phyloP scores from a whole-genome alignment of 2,888 invertebrate genomes.

The Apomyelois bistriatella region DNA sequence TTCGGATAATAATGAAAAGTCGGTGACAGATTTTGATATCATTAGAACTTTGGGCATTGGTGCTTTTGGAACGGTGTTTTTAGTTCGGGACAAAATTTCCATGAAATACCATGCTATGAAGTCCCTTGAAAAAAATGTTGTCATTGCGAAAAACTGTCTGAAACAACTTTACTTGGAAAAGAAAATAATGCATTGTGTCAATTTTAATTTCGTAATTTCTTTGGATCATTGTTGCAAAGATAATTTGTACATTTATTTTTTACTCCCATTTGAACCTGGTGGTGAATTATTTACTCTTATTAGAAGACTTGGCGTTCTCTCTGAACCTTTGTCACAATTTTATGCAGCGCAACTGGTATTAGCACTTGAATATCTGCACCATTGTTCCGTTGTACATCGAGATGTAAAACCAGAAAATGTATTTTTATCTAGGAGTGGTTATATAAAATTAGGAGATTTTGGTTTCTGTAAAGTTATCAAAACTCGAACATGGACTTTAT shows the following conservation, averaged over 20 bases:
- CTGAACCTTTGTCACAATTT: slow-evolving; percentile 88
- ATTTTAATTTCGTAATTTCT: slow-evolving; percentile 91
- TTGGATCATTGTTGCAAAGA: slow-evolving; percentile 91
- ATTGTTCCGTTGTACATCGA: slow-evolving; percentile 90
- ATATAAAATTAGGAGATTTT: slow-evolving; percentile 92
- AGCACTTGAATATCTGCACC: slow-evolving; percentile 93
- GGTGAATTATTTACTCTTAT: slow-evolving; percentile 90
- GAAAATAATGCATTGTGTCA: slow-evolving; percentile 88
- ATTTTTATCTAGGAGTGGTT: slow-evolving; percentile 86
- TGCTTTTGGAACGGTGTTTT: slow-evolving; percentile 91
- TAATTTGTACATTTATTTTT: slow-evolving; percentile 88
- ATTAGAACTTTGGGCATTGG: slow-evolving; percentile 89
- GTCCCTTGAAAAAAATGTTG: slow-evolving; percentile 88
- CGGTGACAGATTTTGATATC: slow-evolving; percentile 83
- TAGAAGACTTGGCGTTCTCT: slow-evolving; percentile 77
- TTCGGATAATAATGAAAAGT: slow-evolving; percentile 33
- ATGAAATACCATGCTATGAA: slow-evolving; percentile 90
- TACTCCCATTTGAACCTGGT: slow-evolving; percentile 89
- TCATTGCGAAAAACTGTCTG: slow-evolving; percentile 90
- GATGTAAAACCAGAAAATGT: slow-evolving; percentile 96
- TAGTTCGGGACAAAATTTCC: slow-evolving; percentile 81
- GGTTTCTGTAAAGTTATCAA: slow-evolving; percentile 92
- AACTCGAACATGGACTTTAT: slow-evolving; percentile 91
- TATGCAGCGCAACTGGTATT: slow-evolving; percentile 94
- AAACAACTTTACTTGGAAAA: slow-evolving; percentile 92